Evolutionary conservation across 1,140 invertebrate genomes (phyloP), one percentile per base, ranked within the genome.

Genomic region (Drosophila rhopaloa): DNA sequence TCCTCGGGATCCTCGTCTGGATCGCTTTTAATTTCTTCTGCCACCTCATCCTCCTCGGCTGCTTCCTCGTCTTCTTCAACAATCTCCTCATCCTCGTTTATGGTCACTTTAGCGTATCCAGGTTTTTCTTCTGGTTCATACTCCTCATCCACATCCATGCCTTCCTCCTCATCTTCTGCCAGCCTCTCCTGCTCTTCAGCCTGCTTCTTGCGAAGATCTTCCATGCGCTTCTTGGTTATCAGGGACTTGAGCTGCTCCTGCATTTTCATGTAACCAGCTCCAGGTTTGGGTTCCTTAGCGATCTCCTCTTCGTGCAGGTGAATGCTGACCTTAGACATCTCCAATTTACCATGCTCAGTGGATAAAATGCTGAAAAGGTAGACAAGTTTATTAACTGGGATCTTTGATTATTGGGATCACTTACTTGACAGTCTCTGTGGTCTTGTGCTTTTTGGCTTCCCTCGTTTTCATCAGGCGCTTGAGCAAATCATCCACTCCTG

Each of bases 391-490:
- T 2, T 14, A 6, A 14, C 11, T 46, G 7, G 6, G 1, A 9
- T 19, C 4, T 32, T 19, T n/a, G 47, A 0, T 9, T n/a, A 19
- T 0, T 0, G 1, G 10, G n/a, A 11, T 9, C 66, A 58, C 83
- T 44, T 7, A 86, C 91, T 72, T 77, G 81, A 91, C 63, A 67
- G 67, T 67, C 92, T 93, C 51, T 55, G 48, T 19, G 40, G 65
- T 63, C 91, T 93, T 71, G 91, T 92, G 24, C 82, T 88, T 37
- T 62, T 75, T 79, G n/a, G 72, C 71, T 38, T 90, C 84, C 0
- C 92, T 88, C 53, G 95, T 95, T 55, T 94, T 93, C 14, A 94
- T 89, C 78, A 95, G 94, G 61, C 95, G 91, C 58, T 95, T 81
- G 55, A 95, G 91, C 41, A 95, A 92, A 50, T 92, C 84, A 53